Evolutionary conservation across 2,797 vertebrate species (phyloP).

Genomic region (Menidia menidia): DNA sequence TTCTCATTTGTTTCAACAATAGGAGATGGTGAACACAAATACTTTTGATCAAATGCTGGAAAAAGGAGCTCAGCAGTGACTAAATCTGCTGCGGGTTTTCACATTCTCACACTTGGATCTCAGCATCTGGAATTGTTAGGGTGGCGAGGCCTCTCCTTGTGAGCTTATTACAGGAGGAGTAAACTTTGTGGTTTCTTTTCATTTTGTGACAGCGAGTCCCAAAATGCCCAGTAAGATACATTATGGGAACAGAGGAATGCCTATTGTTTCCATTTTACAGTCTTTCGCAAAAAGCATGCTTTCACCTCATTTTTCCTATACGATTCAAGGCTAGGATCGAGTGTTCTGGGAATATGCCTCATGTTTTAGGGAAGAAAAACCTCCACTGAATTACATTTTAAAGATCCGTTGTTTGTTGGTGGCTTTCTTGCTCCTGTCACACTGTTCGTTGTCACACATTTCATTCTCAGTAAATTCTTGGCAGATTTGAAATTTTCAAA

Average conservation of each 20-base stretch:
- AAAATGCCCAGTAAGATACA: conserved; percentile 50
- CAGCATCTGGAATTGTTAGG: conserved; percentile 62
- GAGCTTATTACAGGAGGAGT: conserved; percentile 66
- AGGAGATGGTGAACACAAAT: conserved; percentile 54
- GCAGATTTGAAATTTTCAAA: conserved; percentile 40
- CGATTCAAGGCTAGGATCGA: conserved; percentile 58
- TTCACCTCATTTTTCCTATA: conserved; percentile 59
- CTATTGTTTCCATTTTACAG: conserved; percentile 65
- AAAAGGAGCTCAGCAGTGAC: conserved; percentile 60
- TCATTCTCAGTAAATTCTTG: conserved; percentile 32
- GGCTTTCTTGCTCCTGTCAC: conserved; percentile 31
- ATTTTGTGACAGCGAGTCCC: conserved; percentile 61
- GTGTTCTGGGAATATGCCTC: conserved; percentile 30
- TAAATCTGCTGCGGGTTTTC: conserved; percentile 67
- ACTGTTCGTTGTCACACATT: conserved; percentile 16
- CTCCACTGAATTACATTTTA: conserved; percentile 52
- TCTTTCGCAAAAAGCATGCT: conserved; percentile 60
- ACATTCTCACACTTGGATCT: conserved; percentile 66
- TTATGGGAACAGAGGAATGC: conserved; percentile 50
- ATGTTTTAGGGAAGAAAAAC: conserved; percentile 41
- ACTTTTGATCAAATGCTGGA: conserved; percentile 64
- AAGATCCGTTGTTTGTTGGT: conserved; percentile 25
- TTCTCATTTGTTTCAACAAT: conserved; percentile 67
- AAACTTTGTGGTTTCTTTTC: conserved; percentile 64
- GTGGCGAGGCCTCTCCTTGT: conserved; percentile 49